Evolutionary conservation across 37 sponge, comb jelly and placozoan species (phyloP).

Genomic region (Aphrocallistes beatrix): DNA sequence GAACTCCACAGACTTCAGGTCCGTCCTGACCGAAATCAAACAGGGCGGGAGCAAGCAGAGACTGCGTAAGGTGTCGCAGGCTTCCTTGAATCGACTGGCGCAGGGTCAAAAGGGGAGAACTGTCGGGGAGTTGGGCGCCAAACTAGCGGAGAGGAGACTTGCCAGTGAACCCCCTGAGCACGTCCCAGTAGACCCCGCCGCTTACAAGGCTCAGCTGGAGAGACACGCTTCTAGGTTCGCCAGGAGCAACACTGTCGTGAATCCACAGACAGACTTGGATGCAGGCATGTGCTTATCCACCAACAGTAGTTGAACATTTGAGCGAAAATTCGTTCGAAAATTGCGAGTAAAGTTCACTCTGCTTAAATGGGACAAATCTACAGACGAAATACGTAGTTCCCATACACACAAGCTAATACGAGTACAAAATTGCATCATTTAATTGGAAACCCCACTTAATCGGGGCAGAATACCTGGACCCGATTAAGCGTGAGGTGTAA

Average conservation of each 20-base stretch:
- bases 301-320: too few species aligned
- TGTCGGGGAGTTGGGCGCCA: background rate
- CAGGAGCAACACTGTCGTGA: background rate
- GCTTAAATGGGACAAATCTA: too few species aligned
- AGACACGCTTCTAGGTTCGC: background rate
- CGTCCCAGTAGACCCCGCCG: background rate
- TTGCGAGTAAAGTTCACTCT: too few species aligned
- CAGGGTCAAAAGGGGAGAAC: background rate
- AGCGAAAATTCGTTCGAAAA: too few species aligned
- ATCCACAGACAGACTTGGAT: background rate
- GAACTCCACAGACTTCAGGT: background rate
- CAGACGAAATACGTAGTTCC: too few species aligned
- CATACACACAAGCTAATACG: too few species aligned
- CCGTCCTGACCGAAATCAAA: background rate
- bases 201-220: background rate
- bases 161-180: background rate
- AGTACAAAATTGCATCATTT: too few species aligned
- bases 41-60: slow-evolving; percentile 2
- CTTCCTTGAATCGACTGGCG: background rate
- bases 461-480: too few species aligned
- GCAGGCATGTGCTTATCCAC: background rate
- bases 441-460: too few species aligned
- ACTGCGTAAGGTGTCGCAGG: background rate
- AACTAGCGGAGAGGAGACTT: background rate
- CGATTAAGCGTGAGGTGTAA: too few species aligned